Base-by-base conservation (phyloP, 2,888 invertebrate species). In the Isoperla grammatica region DNA sequence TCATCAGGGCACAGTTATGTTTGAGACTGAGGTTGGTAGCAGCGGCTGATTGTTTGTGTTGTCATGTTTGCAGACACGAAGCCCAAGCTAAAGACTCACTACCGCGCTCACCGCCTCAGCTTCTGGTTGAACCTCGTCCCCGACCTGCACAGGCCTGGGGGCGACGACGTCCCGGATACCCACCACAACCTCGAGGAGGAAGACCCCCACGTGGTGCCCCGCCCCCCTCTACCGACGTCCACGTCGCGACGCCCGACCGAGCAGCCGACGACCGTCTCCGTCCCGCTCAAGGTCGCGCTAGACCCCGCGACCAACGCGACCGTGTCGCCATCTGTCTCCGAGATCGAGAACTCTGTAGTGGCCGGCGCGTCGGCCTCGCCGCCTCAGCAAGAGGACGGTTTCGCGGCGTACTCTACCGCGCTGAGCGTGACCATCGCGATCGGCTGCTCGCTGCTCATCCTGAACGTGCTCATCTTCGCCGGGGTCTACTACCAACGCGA, bases 121-220 rank as follows among this genome's bases (percentile, higher is more conserved):
- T 92, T 96, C 74, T 97, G 97, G 97, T 75, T 95, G 61, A 94
- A 95, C 71, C 79, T 96, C 55, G 92, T 97, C 61, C 96, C 96
- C 35, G 95, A 95, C 71, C 79, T 92, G 23, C 92, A 92, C 71
- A 86, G 89, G 67, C 90, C 91, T 0, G 91, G 92, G 6, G 88
- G 90, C 6, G 90, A 90, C 67, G 90, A 91, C 68, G 90, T 93
- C 2, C 90, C 90, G 22, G 81, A 84, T 45, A 86, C 88, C 0
- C 91, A 93, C 74, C 95, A 95, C 73, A 85, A 89, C 65, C 81
- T 95, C 1, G 85, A 86, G 63, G 84, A 88, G 66, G 87, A 89
- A 63, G 84, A 86, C 50, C 80, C 84, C 79, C 23, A 81, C 82
- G 12, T 81, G 81, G 57, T 73, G 77, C 63, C 68, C 76, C 61